Evolutionary conservation across 2,888 invertebrate species (phyloP).

Genomic region (Strigamia transsilvanica): DNA sequence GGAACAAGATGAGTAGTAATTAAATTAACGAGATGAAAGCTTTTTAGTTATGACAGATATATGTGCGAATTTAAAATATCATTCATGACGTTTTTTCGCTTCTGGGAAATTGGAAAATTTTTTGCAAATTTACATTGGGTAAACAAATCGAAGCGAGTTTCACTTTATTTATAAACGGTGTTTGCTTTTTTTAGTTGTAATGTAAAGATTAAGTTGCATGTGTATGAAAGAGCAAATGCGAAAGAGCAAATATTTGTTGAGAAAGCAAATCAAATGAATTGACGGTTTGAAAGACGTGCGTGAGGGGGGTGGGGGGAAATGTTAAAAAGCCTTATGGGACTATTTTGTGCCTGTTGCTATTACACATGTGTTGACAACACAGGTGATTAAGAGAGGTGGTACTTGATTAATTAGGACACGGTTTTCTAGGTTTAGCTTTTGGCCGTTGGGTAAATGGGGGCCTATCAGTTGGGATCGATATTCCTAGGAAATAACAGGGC

Average conservation of each 20-base stretch:
- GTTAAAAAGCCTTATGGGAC: slow-evolving; percentile 12
- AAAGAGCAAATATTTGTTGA: background rate
- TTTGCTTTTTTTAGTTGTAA: background rate
- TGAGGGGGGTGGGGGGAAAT: background rate
- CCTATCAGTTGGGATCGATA: slow-evolving; percentile 24
- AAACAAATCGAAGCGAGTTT: background rate
- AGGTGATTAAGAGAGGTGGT: slow-evolving; percentile 26
- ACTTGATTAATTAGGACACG: slow-evolving; percentile 27
- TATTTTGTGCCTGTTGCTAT: slow-evolving; percentile 34
- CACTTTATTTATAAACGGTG: background rate
- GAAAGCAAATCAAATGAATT: background rate
- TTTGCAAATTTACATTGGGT: background rate
- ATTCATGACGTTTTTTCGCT: background rate
- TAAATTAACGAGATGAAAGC: slow-evolving; percentile 36
- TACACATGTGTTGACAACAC: background rate
- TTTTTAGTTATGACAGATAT: background rate
- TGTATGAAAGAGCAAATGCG: too few relatives aligned
- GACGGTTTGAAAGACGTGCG: background rate
- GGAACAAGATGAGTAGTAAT: slow-evolving; percentile 41
- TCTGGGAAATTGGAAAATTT: background rate
- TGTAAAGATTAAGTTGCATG: too few relatives aligned
- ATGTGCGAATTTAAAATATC: slow-evolving; percentile 9
- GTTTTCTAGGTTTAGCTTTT: slow-evolving; percentile 28
- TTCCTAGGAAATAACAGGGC: slow-evolving; percentile 22
- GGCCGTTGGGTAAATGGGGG: slow-evolving; percentile 29